phyloP scores from a whole-genome alignment of 2,797 vertebrate species.

The Mus caroli region DNA sequence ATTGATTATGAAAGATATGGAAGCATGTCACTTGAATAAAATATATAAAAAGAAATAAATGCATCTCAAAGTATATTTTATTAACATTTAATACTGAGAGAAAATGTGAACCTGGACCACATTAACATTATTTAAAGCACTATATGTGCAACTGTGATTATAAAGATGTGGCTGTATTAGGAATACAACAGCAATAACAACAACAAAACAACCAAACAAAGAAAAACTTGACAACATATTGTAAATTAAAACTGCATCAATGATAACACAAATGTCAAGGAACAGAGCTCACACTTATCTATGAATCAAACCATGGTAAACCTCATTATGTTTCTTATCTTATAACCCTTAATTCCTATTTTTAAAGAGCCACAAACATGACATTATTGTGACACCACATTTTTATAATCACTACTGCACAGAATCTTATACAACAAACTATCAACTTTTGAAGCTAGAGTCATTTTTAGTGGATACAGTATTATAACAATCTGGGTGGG shows the following conservation, averaged over 20 bases:
- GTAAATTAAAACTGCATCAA: rapidly evolving
- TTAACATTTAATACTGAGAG: neutral
- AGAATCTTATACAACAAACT: neutral
- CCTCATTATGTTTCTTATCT: neutral
- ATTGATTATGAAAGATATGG: neutral
- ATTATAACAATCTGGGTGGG: neutral
- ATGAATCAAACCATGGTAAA: neutral
- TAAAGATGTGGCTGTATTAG: neutral
- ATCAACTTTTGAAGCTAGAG: neutral
- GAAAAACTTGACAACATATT: neutral
- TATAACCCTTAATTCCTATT: neutral
- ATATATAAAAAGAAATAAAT: neutral
- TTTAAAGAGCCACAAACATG: neutral
- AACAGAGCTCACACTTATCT: neutral
- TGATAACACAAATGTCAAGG: neutral
- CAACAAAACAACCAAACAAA: neutral
- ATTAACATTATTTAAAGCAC: neutral
- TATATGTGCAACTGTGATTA: neutral
- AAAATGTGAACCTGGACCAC: neutral
- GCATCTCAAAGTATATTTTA: neutral
- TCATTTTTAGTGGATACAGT: neutral
- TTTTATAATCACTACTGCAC: neutral
- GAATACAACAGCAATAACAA: too few species aligned
- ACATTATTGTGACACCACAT: neutral
- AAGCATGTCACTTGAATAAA: neutral